Evolutionary conservation across 2,888 invertebrate species (phyloP).

Genomic region (Lasiommata megera): DNA sequence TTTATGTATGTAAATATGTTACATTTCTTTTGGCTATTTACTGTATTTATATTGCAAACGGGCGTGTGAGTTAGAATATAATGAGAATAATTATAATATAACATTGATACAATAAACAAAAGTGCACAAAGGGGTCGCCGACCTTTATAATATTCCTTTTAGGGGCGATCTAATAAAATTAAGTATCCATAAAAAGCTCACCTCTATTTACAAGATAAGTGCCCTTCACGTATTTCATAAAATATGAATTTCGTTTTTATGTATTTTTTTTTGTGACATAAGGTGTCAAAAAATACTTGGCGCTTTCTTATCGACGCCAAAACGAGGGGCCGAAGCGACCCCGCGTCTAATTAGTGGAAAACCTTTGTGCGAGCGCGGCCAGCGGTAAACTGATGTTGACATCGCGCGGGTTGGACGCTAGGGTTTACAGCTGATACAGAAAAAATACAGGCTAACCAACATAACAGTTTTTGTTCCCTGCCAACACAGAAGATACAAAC

Average conservation of each 20-base stretch:
- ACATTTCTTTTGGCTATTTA: too few relatives aligned
- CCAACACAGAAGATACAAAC: too few relatives aligned
- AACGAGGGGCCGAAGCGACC: conserved; percentile 30
- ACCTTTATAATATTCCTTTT: too few relatives aligned
- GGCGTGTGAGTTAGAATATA: too few relatives aligned
- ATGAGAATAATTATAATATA: too few relatives aligned
- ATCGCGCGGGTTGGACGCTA: conserved; percentile 29
- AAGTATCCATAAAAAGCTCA: neutral
- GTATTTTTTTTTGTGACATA: conserved; percentile 8
- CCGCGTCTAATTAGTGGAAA: conserved; percentile 36
- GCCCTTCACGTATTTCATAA: neutral
- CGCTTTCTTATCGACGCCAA: conserved; percentile 25
- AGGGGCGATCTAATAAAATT: too few relatives aligned
- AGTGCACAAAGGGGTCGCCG: too few relatives aligned
- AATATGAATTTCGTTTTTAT: neutral
- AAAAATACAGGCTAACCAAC: too few relatives aligned
- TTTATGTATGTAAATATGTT: too few relatives aligned
- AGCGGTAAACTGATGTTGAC: conserved; percentile 39
- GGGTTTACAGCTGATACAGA: conserved; percentile 10
- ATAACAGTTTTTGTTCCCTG: too few relatives aligned
- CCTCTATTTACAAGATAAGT: conserved; percentile 6
- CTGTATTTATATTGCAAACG: too few relatives aligned
- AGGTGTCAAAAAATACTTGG: conserved; percentile 23
- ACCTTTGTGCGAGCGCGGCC: conserved; percentile 34
- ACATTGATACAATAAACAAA: too few relatives aligned